Base-by-base conservation (phyloP, 2,888 invertebrate species). In the Limnephilus lunatus region DNA sequence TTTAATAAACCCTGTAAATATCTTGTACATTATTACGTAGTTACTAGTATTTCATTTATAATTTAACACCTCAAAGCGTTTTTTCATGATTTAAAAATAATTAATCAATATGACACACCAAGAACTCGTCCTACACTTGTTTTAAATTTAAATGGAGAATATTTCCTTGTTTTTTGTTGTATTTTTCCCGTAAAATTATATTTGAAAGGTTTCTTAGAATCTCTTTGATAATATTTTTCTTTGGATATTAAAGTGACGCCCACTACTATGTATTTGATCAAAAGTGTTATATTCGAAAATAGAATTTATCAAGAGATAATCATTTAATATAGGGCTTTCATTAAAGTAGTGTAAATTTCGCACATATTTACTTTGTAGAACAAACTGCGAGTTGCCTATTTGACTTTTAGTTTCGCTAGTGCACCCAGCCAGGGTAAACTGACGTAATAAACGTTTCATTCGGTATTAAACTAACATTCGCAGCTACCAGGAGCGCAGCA, bases 401-500 rank as follows among this genome's bases (percentile, higher is more conserved):
- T 86, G 86, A 31, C n/a, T 86, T 85, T 86, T n/a, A 31, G 86
- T 86, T 31, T 25, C n/a, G 3, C 25, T 68, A 68, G 68, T 68
- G 68, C 68, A 68, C 4, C 68, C 48, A 48, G 25, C 7, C n/a
- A 68, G 68, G 68, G 30, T 86, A 88, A 68, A 68, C 32, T 80
- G 32, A 32, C 88, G 48, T 81, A 32, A 81, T 81, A 81, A 35
- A 81, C 89, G 81, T 81, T 89, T 81, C 39, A 44, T 44, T 30
- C n/a, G 25, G 9, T 68, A 68, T n/a, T 68, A 68, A 68, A 68
- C 68, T 25, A 68, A 68, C 68, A 68, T 68, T 82, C 5, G 12
- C 19, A 83, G 91, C 68, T 89, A 85, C 88, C 89, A 85, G 91
- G 89, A 39, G 68, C 25, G 85, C 91, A 89, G 81, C 48, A 19